A percentile compares a stretch with the other conserved stretches of the same genome.
Conservation (phyloP, 2,797 vertebrate genomes). For the Coregonus suidteri region DNA sequence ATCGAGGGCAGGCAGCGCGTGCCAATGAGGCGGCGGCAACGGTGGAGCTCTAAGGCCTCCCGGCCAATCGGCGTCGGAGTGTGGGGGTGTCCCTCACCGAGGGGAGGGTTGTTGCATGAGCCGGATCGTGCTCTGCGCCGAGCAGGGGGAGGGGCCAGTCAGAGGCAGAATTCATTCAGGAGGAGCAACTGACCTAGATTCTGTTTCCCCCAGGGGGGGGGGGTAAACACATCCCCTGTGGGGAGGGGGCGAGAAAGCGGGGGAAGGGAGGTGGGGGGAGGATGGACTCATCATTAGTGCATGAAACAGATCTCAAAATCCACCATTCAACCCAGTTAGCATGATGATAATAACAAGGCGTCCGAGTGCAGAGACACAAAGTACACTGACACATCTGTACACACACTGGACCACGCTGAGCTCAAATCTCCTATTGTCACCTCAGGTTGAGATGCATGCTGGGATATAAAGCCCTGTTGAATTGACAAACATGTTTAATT, state of each 20-base stretch:
- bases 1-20: slow-evolving; percentile 45
- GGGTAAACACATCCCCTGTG: slow-evolving; percentile 75
- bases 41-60: slow-evolving; percentile 50
- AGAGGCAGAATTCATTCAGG: slow-evolving; percentile 80
- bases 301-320: slow-evolving; percentile 53
- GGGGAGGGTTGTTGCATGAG: slow-evolving; percentile 67
- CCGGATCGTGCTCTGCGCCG: slow-evolving; percentile 44
- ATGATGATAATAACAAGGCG: slow-evolving; percentile 28
- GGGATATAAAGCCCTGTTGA: background rate
- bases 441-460: background rate
- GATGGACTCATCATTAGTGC: too few species aligned
- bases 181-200: slow-evolving; percentile 84
- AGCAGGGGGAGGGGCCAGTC: slow-evolving; percentile 69
- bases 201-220: slow-evolving; percentile 59
- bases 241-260: slow-evolving; percentile 49
- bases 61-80: slow-evolving; percentile 68
- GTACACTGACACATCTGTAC: slow-evolving; percentile 2
- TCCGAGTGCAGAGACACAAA: background rate
- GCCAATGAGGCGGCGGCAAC: slow-evolving; percentile 66
- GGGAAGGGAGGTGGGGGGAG: slow-evolving; percentile 44
- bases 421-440: slow-evolving; percentile 7
- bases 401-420: slow-evolving; percentile 17
- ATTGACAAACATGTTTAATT: background rate
- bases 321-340: slow-evolving; percentile 39
- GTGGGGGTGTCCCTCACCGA: slow-evolving; percentile 75